Evolutionary conservation across 2,113 vertebrate species (phyloP), one percentile per base, ranked within the genome.

Genomic region (Phasianus colchicus): DNA sequence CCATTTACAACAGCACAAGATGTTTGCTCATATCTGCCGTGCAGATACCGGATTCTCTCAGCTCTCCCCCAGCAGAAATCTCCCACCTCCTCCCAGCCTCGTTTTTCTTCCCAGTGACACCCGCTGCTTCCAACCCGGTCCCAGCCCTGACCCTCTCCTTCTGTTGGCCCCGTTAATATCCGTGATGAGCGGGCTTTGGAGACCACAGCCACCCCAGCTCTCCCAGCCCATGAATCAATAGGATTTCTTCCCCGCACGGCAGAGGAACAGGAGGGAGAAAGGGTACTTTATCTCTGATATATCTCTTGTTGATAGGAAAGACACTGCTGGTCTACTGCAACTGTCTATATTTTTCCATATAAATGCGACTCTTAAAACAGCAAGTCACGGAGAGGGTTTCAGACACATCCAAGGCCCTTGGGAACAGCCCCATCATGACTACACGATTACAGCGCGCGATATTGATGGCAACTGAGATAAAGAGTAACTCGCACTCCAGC

Each of bases 341-440:
- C 86, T 86, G 80, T 70, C 89, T 91, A 2, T 34, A 95, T 91
- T 45, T 61, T 27, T 25, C 11, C 88, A 92, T 93, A 92, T 47
- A 94, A 94, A 94, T 86, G 93, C 3, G 14, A 47, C 95, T 92
- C 95, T 86, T 55, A 92, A 96, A 96, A 96, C 88, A 96, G 95
- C 90, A 93, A 96, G 93, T 71, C 92, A 91, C 12, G 29, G 83
- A 92, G 92, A 92, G 61, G 38, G 86, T 38, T 93, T 86, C 1
- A 88, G 95, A 94, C 73, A 11, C 9, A 25, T 42, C 2, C 42
- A 48, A 75, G 90, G 93, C 96, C 88, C 93, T 84, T 54, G 93
- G 96, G 92, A 95, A 20, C 43, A 13, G 84, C 90, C 80, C 91
- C 83, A 79, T 91, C 85, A 29, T 29, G 88, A 67, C 85, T 55